A percentile compares a stretch with the other conserved stretches of the same genome.
Conservation (phyloP, 53 echinoderm and acorn worm species). For the Pentamera pediparva region DNA sequence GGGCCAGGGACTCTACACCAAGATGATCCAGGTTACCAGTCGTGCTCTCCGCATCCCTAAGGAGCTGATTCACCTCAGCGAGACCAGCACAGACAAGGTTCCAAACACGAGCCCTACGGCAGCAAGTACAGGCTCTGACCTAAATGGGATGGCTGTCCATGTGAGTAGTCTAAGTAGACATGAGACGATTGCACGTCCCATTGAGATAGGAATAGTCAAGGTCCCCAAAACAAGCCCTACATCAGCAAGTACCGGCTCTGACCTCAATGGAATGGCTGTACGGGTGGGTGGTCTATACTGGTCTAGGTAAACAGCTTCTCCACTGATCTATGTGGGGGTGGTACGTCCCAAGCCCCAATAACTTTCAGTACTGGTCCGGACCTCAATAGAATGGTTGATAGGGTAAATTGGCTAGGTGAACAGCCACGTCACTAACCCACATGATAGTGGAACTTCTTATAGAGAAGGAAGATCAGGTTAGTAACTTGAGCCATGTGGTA, state of each 20-base stretch:
- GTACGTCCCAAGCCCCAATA: too few relatives aligned
- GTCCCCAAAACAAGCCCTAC: constrained; percentile 78
- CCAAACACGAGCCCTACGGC: constrained; percentile 70
- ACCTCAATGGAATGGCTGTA: constrained; percentile 80
- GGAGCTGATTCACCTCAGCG: constrained; percentile 63
- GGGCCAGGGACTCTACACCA: constrained; percentile 91
- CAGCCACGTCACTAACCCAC: too few relatives aligned
- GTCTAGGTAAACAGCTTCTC: constrained; percentile 50
- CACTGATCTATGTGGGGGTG: too few relatives aligned
- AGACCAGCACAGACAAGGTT: constrained; percentile 74
- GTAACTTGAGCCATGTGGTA: too few relatives aligned
- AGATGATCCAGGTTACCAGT: constrained; percentile 86
- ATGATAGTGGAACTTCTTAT: too few relatives aligned
- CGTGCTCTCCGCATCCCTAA: constrained; percentile 57
- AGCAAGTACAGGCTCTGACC: constrained; percentile 67
- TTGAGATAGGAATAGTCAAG: constrained; percentile 68
- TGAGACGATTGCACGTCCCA: constrained; percentile 49
- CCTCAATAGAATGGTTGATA: too few relatives aligned
- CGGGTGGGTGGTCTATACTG: constrained; percentile 62
- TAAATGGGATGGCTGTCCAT: constrained; percentile 81
- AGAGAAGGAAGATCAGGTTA: too few relatives aligned
- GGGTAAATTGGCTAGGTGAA: too few relatives aligned
- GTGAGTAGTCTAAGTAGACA: constrained; percentile 60
- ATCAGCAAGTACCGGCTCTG: constrained; percentile 63
- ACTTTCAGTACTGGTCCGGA: too few relatives aligned